A percentile compares a stretch with the other conserved stretches of the same genome.
Evolutionary conservation across 2,888 invertebrate species (phyloP).

Genomic region (Polydrusus tereticollis): DNA sequence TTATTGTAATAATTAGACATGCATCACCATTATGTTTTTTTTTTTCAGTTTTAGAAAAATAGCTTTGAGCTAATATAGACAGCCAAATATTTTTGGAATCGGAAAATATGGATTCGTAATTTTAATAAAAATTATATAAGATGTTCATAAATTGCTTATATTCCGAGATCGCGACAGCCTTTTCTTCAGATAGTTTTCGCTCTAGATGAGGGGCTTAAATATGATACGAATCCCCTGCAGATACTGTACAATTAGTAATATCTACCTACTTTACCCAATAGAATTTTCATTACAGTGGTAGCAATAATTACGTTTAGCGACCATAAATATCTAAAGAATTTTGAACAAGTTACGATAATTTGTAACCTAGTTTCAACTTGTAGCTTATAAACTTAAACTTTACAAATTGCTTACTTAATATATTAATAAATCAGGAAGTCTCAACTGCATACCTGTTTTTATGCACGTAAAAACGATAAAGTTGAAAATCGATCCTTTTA

Average conservation of each 20-base stretch:
- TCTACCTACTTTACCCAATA: background rate
- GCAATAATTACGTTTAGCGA: background rate
- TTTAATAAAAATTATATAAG: no score
- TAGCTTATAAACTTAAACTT: background rate
- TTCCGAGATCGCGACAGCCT: no score
- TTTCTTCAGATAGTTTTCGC: background rate
- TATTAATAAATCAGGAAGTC: background rate
- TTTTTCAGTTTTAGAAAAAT: no score
- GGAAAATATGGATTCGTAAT: no score
- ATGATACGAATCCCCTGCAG: no score
- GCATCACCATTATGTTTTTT: no score
- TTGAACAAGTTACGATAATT: background rate
- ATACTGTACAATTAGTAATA: no score
- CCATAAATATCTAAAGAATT: background rate
- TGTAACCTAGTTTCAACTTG: background rate
- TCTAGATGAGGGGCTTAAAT: no score
- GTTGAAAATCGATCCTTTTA: constrained; percentile 2
- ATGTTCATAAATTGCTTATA: no score
- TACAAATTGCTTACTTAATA: background rate
- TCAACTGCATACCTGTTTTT: background rate
- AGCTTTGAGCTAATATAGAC: no score
- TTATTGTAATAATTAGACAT: no score
- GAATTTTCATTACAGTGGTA: background rate
- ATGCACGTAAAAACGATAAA: background rate
- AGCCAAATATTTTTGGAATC: no score